Base-by-base conservation (phyloP, 2,888 invertebrate genomes). In the Cataglyphis cursor region DNA sequence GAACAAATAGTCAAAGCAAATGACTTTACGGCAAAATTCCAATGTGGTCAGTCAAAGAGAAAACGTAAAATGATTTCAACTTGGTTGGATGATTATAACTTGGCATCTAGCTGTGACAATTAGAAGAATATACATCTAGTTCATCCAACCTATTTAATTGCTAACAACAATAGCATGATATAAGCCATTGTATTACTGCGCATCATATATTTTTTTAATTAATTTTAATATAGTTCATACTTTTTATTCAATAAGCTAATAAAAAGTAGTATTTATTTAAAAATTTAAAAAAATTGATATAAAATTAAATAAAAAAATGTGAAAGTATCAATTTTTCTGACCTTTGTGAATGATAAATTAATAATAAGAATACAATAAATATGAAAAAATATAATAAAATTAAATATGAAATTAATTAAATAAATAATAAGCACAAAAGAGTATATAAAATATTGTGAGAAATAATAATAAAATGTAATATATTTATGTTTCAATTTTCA, bases 61-160 rank as follows among this genome's bases (percentile, higher is more conserved):
- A 18, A 1, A 9, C 2, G 12, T 31, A 80, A 61, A n/a, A 38
- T 72, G 31, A 80, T 80, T 24, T 35, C 6, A 35, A 35, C 35
- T 35, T 6, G 6, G 35, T 35, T 35, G 35, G 6, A 35, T 31
- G 31, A 31, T 35, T 68, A 80, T 35, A 35, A n/a, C 35, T 21
- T 80, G 80, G 44, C 80, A 80, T 57, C 12, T n/a, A 28, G 6
- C 38, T 54, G 1, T 28, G 41, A n/a, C 41, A 78, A 78, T 70
- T 44, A 44, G 57, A 78, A 35, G 28, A 31, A n/a, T n/a, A 70
- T 70, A 18, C 35, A 6, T 61, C 8, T 31, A 48, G n/a, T 57
- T 66, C 31, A 78, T 28, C 41, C 57, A 10, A 15, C 5, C 18
- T 3, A 54, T 38, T 41, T 57, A 68, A 78, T 57, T 70, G 31